Evolutionary conservation across 2,797 vertebrate genomes (phyloP), one percentile per base, ranked within the genome.

Genomic region (Smutsia temminckii): DNA sequence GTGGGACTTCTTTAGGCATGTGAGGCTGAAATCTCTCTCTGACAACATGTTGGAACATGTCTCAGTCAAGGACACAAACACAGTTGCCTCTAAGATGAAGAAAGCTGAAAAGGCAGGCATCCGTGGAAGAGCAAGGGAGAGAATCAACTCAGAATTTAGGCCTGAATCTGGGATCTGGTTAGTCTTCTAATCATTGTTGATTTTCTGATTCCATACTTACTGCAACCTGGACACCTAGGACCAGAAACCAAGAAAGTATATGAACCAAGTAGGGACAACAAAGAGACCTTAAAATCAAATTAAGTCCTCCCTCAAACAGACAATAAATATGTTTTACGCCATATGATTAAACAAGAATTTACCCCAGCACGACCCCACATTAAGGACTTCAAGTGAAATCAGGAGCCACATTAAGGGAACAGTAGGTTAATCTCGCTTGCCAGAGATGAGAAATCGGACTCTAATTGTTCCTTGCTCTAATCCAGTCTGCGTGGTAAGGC

Each of bases 21-120:
- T 95, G 96, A 97, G 95, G 95, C 94, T 96, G 85, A 98, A 98
- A 97, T n/a, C 3, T 78, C 91, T 98, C 95, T 97, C 93, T 97
- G 97, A 98, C 96, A 97, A 97, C 91, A 93, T 59, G 89, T 81
- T 97, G 96, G 93, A 97, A 92, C 94, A 94, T 84, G 86, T 97
- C 61, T 78, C 64, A 95, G 77, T 27, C 88, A 98, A 97, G 91
- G 95, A 94, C 74, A 94, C 46, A 95, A 95, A 93, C 94, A 96
- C 64, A 74, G 89, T 92, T 97, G 95, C 74, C 59, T 81, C 42
- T 87, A 69, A 93, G 34, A 59, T 69, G 8, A 89, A 68, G 71
- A 83, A 69, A 8, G 13, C 27, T 53, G 20, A 90, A 64, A 95
- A 61, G 51, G 34, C 55, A 61, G 5, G 4, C 17, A 61, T n/a